Evolutionary conservation across 2,888 invertebrate species (phyloP).

Genomic region (Deladenus siricidicola): DNA sequence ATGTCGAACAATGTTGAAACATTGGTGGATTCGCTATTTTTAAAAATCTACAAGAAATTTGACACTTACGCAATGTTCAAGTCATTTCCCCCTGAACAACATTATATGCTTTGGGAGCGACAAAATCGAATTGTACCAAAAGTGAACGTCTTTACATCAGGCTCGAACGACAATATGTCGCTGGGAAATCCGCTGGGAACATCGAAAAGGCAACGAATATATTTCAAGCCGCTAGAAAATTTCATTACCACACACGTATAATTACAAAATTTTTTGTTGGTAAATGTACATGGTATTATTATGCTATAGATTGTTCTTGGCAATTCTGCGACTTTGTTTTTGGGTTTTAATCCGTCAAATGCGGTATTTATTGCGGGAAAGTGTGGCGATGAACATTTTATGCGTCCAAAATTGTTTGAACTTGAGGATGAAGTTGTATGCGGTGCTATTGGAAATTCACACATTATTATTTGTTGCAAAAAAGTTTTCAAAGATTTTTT

Average conservation of each 20-base stretch:
- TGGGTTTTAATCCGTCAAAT: neutral
- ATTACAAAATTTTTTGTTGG: neutral
- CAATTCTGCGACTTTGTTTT: neutral
- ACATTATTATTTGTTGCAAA: slow-evolving; percentile 6
- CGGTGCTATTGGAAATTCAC: neutral
- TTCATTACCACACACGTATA: neutral
- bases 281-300: neutral
- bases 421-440: slow-evolving; percentile 1
- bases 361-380: neutral
- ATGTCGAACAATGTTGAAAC: too few relatives aligned
- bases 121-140: too few relatives aligned
- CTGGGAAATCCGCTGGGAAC: slow-evolving; percentile 4
- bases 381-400: slow-evolving; percentile 6
- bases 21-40: too few relatives aligned
- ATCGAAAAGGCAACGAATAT: neutral
- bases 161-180: slow-evolving; percentile 3
- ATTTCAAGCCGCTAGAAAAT: neutral
- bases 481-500: neutral
- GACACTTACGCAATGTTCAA: too few relatives aligned
- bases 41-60: too few relatives aligned
- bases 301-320: neutral
- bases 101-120: too few relatives aligned
- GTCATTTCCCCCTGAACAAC: too few relatives aligned
- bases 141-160: neutral
- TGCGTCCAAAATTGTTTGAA: slow-evolving; percentile 1